Evolutionary conservation across 2,888 invertebrate genomes (phyloP), one percentile per base, ranked within the genome.

Genomic region (Clistopyga incitator): DNA sequence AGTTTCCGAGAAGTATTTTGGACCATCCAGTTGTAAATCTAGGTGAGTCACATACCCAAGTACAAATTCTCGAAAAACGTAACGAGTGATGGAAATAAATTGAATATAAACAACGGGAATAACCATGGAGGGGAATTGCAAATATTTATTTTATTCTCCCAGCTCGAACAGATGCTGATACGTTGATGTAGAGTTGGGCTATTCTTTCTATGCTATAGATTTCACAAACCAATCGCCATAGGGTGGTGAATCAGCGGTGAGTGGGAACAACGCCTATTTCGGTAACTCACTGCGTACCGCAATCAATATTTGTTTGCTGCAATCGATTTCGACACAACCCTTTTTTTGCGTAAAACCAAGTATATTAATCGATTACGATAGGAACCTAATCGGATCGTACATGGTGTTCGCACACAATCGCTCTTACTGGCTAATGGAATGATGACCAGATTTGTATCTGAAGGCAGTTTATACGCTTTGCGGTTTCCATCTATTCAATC

Each of bases 91-190:
- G 45, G 64, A 25, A 78, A 25, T 54, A 47, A 78, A 64, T 78
- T n/a, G 20, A 18, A 50, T 2, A 34, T 20, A 45, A 78, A 34
- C 18, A 45, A 23, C 18, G n/a, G 25, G n/a, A 25, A 34, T 71
- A 20, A 71, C 10, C 25, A 38, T 42, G 65, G 34, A 34, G 13
- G 18, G 8, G 20, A 25, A 64, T 64, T n/a, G 34, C 54, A 25
- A 72, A 65, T 65, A 72, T 79, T 79, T 79, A 78, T 72, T 54
- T 72, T 45, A 79, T 45, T 71, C 56, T 42, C 11, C 29, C 15
- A 61, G 29, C 29, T 61, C 59, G 23, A 56, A n/a, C 45, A 29
- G 13, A 47, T 61, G 18, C 20, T 29, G 59, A 47, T 59, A 74
- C 64, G 38, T 42, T 20, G 38, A n/a, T n/a, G n/a, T 47, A 38